Evolutionary conservation across 2,113 vertebrate genomes (phyloP), one percentile per base, ranked within the genome.

Genomic region (Myxocyprinus asiaticus): DNA sequence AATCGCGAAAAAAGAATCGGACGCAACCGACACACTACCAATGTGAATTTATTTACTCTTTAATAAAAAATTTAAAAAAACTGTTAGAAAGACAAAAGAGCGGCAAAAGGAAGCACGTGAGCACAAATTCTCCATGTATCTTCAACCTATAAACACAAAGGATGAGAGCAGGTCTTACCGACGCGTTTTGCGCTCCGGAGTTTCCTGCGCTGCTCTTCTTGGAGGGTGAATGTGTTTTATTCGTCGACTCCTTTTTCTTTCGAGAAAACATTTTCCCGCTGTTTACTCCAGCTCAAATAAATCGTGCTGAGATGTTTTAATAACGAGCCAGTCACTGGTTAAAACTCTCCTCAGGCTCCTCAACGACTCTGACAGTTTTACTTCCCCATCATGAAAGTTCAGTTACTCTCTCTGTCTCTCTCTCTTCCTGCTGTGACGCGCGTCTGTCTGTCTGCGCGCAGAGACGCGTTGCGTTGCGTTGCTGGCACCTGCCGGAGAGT

Each of bases 211-310:
- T 87, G 90, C 87, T 92, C 86, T 94, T 95, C 87, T 95, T 95
- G 15, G 93, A 94, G 87, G 95, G 91, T n/a, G 94, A 95, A 1
- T 93, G 93, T 17, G 94, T 93, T 90, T 96, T 96, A 59, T 92
- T 43, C 6, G 47, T 93, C 59, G 94, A 74, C 76, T 95, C 94
- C 3, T 93, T 90, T 51, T 92, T 96, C 89, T 95, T 96, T 82
- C 94, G 89, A 77, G 94, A 94, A 90, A 95, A 96, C 95, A 96
- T 96, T 55, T 76, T 81, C 48, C 4, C 44, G 6, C 12, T 50
- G 22, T 9, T 44, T 45, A 15, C 56, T 42, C 8, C 33, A 17
- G 64, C 4, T 22, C 0, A 61, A 62, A 59, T n/a, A 22, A 66
- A 59, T 33, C 22, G 22, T 3, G 22, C 22, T 33, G 22, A 33